Evolutionary conservation across 37 sponge, comb jelly and placozoan genomes (phyloP).

Genomic region (Amphimedon queenslandica): DNA sequence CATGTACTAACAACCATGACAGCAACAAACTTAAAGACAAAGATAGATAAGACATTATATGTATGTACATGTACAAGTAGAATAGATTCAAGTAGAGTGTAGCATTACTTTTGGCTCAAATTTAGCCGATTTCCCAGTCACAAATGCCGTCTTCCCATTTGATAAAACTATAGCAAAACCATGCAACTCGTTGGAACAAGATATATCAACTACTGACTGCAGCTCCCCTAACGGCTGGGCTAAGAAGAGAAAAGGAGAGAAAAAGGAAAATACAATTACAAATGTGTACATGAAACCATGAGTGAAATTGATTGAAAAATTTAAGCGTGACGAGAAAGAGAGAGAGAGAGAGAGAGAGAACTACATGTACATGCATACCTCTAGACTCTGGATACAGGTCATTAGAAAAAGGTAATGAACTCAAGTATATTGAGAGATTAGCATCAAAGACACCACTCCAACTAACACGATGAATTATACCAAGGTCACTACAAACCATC

Average conservation of each 20-base stretch:
- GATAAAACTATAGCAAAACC: slow-evolving; percentile 54
- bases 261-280: neutral
- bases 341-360: neutral
- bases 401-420: slow-evolving; percentile 27
- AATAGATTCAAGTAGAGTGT: neutral
- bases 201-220: neutral
- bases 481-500: slow-evolving; percentile 37
- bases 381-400: slow-evolving; percentile 59
- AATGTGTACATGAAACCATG: slow-evolving; percentile 1
- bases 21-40: too few relatives aligned
- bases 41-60: neutral
- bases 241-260: neutral
- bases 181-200: slow-evolving; percentile 32
- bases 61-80: neutral
- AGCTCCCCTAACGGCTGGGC: slow-evolving; percentile 12
- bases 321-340: neutral
- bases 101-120: slow-evolving; percentile 24
- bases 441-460: slow-evolving; percentile 59
- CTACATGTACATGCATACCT: neutral
- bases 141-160: slow-evolving; percentile 51
- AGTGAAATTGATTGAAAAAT: too few relatives aligned
- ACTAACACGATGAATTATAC: slow-evolving; percentile 45
- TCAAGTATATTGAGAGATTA: slow-evolving; percentile 30
- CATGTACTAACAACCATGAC: neutral
- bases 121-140: slow-evolving; percentile 17